Conservation (phyloP, 2,113 vertebrate species). For the Halcyon malimbica region DNA sequence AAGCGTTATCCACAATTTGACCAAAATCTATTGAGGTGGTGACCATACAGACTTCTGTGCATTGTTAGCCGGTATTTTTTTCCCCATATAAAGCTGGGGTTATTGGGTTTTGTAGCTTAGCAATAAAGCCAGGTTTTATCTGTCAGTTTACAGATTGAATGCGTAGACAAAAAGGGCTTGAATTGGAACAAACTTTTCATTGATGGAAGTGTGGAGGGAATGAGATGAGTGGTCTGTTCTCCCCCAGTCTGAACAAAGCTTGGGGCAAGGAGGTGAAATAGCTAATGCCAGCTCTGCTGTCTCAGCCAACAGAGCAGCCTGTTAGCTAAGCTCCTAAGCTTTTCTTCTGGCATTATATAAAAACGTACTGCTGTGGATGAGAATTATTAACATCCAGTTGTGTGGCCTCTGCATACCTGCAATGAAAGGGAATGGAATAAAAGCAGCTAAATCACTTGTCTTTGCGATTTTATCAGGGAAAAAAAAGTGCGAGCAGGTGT, state of each 20-base stretch:
- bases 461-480: background rate
- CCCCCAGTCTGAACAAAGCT: background rate
- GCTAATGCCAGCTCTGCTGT: background rate
- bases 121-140: background rate
- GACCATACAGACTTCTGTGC: background rate
- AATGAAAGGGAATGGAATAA: background rate
- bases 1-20: background rate
- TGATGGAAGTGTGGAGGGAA: background rate
- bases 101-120: background rate
- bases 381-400: slow-evolving; percentile 4
- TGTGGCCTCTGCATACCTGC: background rate
- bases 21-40: background rate
- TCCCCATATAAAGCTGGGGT: background rate
- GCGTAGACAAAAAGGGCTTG: background rate
- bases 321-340: slow-evolving; percentile 36
- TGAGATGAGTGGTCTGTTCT: background rate
- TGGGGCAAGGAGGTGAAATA: background rate
- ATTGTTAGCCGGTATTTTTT: background rate
- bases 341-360: background rate
- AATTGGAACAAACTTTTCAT: background rate
- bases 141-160: background rate
- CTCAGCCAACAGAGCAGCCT: background rate
- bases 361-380: background rate
- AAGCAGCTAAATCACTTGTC: slow-evolving; percentile 18
- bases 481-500: background rate